Evolutionary conservation across 2,113 vertebrate species (phyloP).

Genomic region (Poeciliopsis occidentalis): DNA sequence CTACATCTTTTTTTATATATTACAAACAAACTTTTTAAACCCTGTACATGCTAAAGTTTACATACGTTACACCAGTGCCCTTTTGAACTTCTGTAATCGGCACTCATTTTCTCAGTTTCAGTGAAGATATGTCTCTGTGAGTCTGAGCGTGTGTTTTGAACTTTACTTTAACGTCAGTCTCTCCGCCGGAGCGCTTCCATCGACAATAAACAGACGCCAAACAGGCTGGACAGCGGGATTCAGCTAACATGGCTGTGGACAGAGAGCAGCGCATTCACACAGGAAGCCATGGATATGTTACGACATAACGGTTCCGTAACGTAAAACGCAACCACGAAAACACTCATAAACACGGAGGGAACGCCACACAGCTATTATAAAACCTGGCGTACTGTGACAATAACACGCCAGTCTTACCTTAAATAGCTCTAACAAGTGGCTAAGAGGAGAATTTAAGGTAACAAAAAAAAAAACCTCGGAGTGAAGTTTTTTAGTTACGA

Average conservation of each 20-base stretch:
- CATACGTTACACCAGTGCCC: too few species aligned
- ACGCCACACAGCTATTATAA: neutral
- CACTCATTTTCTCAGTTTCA: neutral
- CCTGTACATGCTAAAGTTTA: too few species aligned
- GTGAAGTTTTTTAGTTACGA: neutral
- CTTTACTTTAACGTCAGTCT: constrained; percentile 55
- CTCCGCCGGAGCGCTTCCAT: constrained; percentile 14
- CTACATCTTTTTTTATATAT: too few species aligned
- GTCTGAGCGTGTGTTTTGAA: too few species aligned
- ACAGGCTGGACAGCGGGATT: constrained; percentile 28
- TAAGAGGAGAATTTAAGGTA: neutral
- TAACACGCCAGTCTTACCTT: constrained; percentile 22
- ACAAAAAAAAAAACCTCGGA: neutral
- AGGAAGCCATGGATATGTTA: neutral
- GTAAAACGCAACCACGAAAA: neutral
- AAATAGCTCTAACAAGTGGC: neutral
- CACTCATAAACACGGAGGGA: neutral
- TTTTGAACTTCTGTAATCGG: too few species aligned
- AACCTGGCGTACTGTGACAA: neutral
- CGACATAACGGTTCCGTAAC: too few species aligned
- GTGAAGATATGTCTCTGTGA: neutral
- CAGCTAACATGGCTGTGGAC: constrained; percentile 69
- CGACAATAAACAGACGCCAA: constrained; percentile 16
- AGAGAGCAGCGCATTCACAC: neutral
- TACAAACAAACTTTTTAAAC: neutral